phyloP scores from a whole-genome alignment of 2,797 vertebrate species.

The Carapus acus region DNA sequence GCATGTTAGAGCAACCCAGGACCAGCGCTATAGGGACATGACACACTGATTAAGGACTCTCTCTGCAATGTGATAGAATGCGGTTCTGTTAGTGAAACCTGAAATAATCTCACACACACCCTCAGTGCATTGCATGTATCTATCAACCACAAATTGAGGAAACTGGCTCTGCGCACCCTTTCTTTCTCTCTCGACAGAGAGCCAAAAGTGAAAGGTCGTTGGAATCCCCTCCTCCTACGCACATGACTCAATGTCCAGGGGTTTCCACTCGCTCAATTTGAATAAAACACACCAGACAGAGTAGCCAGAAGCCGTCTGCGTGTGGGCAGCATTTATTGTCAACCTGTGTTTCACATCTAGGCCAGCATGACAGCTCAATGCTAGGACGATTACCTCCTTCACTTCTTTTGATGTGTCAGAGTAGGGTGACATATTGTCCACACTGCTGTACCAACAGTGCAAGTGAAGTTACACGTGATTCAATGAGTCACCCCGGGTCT shows the following conservation, averaged over 20 bases:
- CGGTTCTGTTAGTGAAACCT: constrained; percentile 3
- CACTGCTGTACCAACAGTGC: too few species aligned
- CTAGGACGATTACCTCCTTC: too few species aligned
- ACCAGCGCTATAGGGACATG: constrained; percentile 2
- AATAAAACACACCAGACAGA: constrained; percentile 41
- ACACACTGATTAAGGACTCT: background rate
- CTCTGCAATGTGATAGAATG: constrained; percentile 1
- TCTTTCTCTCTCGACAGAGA: constrained; percentile 36
- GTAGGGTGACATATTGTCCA: too few species aligned
- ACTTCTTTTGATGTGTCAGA: too few species aligned
- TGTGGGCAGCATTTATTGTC: constrained; percentile 7
- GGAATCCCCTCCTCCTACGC: constrained; percentile 77
- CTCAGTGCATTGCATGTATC: background rate
- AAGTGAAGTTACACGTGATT: too few species aligned
- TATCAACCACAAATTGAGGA: constrained; percentile 62
- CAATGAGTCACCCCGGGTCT: too few species aligned
- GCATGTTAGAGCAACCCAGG: background rate
- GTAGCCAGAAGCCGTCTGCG: constrained; percentile 9
- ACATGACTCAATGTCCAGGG: constrained; percentile 74
- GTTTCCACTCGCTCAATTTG: constrained; percentile 67
- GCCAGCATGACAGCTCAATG: background rate
- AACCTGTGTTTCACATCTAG: constrained; percentile 8
- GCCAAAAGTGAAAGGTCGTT: constrained; percentile 55
- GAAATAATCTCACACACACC: constrained; percentile 1
- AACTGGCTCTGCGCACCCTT: constrained; percentile 33